A percentile compares a stretch with the other conserved stretches of the same genome.
phyloP scores from a whole-genome alignment of 2,797 vertebrate species.

The Sebastes trivittatus region DNA sequence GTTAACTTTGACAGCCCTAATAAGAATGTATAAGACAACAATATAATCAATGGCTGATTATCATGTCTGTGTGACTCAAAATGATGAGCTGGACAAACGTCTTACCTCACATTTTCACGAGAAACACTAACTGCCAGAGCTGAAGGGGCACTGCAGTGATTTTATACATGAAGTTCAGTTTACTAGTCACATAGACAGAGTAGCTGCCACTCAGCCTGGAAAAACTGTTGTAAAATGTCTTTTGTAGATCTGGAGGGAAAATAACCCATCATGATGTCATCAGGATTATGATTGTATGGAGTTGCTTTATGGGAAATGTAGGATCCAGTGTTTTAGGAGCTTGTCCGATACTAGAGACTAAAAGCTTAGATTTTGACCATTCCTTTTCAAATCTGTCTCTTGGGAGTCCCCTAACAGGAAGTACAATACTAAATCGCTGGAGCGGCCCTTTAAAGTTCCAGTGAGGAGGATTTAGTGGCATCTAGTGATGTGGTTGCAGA shows the following conservation, averaged over 20 bases:
- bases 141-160: not conserved
- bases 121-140: not conserved
- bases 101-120: constrained; percentile 8
- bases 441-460: not conserved
- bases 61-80: constrained; percentile 51
- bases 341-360: not conserved
- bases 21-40: not conserved
- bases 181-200: not conserved
- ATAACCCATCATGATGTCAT: not conserved
- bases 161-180: not conserved
- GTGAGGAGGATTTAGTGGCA: no score
- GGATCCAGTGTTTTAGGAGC: not conserved
- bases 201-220: not conserved
- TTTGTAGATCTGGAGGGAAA: not conserved
- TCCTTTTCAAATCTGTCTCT: not conserved
- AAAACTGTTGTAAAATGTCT: not conserved
- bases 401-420: not conserved
- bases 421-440: not conserved
- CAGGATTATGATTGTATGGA: not conserved
- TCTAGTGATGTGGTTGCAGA: not conserved
- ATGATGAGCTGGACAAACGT: constrained; percentile 37
- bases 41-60: no score
- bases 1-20: no score
- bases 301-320: not conserved
- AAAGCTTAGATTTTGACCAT: not conserved